A percentile compares a stretch with the other conserved stretches of the same genome.
These are phyloP conservation scores for Nemotelus nigrinus DNA, from an alignment of 2,888 invertebrate species.

Conservation along the genomic window DNA sequence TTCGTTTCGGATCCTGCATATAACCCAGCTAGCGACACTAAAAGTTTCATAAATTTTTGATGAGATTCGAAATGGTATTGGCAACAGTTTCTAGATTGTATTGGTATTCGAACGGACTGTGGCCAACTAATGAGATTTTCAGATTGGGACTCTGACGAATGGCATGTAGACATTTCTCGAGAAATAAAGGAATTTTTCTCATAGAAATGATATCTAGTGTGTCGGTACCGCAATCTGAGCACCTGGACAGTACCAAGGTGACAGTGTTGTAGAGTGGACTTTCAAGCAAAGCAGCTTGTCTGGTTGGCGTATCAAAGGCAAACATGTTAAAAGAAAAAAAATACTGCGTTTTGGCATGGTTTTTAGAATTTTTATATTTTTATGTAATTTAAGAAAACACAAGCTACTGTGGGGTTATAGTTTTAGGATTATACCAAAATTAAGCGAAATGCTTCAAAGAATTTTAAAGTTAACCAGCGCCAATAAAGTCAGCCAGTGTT, in stretches of 20 bases:
- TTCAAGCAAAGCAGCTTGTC: too few species aligned
- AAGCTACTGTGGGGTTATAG: too few species aligned
- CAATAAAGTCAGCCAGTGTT: neutral
- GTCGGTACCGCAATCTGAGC: neutral
- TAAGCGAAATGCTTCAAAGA: too few species aligned
- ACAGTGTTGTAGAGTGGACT: too few species aligned
- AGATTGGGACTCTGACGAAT: slow-evolving; percentile 5
- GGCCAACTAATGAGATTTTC: slow-evolving; percentile 21
- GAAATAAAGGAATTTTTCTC: neutral
- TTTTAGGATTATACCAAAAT: too few species aligned
- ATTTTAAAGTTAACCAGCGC: too few species aligned
- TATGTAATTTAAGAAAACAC: too few species aligned
- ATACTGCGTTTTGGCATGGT: too few species aligned
- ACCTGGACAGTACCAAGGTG: neutral
- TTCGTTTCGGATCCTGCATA: neutral
- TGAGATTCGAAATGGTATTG: neutral
- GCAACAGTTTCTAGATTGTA: neutral
- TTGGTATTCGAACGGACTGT: neutral
- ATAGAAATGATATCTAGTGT: too few species aligned
- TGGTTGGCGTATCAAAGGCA: too few species aligned
- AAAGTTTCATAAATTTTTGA: slow-evolving; percentile 28
- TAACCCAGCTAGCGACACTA: neutral
- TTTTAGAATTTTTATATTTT: too few species aligned
- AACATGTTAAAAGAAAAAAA: too few species aligned
- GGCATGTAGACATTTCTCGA: neutral